phyloP scores from a whole-genome alignment of 2,888 invertebrate genomes.

The Coronaproctus castanopsis region DNA sequence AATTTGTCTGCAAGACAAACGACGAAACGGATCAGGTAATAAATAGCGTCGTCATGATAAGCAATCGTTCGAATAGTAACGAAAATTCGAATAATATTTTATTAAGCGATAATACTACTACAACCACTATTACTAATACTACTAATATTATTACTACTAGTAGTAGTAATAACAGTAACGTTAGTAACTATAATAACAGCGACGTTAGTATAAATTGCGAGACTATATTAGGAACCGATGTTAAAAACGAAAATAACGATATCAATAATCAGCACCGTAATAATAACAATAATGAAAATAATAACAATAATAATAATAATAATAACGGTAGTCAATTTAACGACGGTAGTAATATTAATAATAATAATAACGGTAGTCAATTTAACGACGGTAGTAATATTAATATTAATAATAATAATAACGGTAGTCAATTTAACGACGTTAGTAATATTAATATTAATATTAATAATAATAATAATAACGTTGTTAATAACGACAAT shows the following conservation, averaged over 20 bases:
- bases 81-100: no score
- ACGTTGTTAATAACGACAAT: not conserved
- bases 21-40: not conserved
- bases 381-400: not conserved
- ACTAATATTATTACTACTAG: no score
- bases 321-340: not conserved
- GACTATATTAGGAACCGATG: no score
- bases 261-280: not conserved
- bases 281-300: not conserved
- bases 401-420: not conserved
- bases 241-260: no score
- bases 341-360: not conserved
- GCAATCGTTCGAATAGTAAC: not conserved
- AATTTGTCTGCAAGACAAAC: not conserved
- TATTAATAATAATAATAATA: not conserved
- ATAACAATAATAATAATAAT: not conserved
- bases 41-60: not conserved
- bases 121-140: no score
- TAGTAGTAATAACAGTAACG: not conserved
- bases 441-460: not conserved
- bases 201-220: no score
- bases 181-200: not conserved
- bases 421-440: not conserved
- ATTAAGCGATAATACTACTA: no score
- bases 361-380: not conserved